These are phyloP conservation scores for Drosophila nigricruria DNA, from an alignment of 2,888 invertebrate genomes.

Conservation along the genomic window DNA sequence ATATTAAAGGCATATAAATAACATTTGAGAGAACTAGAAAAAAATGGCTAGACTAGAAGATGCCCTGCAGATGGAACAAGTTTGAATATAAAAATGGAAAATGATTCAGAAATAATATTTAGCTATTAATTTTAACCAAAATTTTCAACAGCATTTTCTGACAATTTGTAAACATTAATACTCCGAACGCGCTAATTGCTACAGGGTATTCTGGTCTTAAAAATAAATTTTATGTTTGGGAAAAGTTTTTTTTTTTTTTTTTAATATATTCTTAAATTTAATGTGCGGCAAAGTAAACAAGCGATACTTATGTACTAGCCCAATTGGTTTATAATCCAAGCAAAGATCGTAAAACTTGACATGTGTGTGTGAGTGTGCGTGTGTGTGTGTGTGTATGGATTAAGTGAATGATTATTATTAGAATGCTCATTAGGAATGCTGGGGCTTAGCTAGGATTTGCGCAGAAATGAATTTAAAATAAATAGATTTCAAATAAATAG, in stretches of 20 bases:
- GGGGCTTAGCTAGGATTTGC: conserved; percentile 44
- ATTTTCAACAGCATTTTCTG: too few relatives aligned
- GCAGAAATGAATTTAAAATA: conserved; percentile 31
- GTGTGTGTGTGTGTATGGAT: conserved; percentile 29
- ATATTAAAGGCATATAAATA: conserved; percentile 55
- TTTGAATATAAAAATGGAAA: not conserved
- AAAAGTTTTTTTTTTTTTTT: conserved; percentile 28
- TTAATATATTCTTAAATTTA: conserved; percentile 58
- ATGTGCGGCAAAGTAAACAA: conserved; percentile 67
- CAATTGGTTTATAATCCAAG: conserved; percentile 51
- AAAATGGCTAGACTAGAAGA: not conserved
- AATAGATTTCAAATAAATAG: conserved; percentile 28
- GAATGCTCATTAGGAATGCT: conserved; percentile 51
- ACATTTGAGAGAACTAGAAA: not conserved
- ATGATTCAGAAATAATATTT: not conserved
- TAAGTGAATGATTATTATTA: conserved; percentile 61
- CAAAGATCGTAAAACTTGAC: conserved; percentile 43
- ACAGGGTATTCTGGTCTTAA: conserved; percentile 48
- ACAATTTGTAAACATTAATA: not conserved
- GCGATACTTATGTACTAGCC: conserved; percentile 54
- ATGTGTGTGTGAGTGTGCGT: not conserved
- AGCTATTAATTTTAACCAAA: not conserved
- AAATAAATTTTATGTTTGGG: conserved; percentile 45
- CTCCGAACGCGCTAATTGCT: not conserved
- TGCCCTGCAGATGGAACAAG: not conserved